These are phyloP conservation scores for Charanyca ferruginea DNA, from an alignment of 2,888 invertebrate species.

Conservation along the genomic window DNA sequence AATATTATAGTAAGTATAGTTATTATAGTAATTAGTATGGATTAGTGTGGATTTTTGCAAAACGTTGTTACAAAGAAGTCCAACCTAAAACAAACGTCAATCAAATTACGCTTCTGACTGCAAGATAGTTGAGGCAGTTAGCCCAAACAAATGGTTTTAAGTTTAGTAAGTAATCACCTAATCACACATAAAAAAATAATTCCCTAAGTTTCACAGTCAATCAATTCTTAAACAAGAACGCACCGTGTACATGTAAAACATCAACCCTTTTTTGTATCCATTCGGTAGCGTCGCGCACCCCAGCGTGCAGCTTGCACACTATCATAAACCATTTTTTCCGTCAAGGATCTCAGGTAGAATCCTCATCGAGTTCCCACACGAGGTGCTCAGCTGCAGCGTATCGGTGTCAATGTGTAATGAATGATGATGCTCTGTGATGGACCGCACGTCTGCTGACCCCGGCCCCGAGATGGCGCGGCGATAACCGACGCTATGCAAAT, in stretches of 20 bases:
- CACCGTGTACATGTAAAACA: conserved; percentile 20
- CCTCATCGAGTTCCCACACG: conserved; percentile 20
- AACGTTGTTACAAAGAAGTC: too few species aligned
- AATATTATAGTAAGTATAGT: too few species aligned
- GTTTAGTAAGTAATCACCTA: not conserved
- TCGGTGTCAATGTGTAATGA: conserved; percentile 49
- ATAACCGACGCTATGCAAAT: conserved; percentile 30
- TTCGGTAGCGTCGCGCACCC: conserved; percentile 15
- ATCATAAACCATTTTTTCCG: conserved; percentile 23
- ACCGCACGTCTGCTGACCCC: conserved; percentile 46
- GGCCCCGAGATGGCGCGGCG: conserved; percentile 20
- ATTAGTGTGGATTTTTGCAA: too few species aligned
- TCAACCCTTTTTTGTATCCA: conserved; percentile 32
- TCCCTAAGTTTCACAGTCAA: not conserved
- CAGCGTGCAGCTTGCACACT: not conserved
- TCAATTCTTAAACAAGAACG: conserved; percentile 4
- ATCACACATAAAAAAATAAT: not conserved
- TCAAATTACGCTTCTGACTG: too few species aligned
- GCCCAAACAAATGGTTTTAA: not conserved
- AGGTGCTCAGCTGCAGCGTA: conserved; percentile 19
- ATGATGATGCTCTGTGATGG: conserved; percentile 49
- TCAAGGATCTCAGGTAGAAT: conserved; percentile 45
- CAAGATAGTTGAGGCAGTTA: not conserved
- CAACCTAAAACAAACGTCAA: too few species aligned
- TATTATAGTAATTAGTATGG: too few species aligned